A percentile compares a stretch with the other conserved stretches of the same genome.
phyloP scores from a whole-genome alignment of 2,888 invertebrate genomes.

The Scaptomyza caliginosa region DNA sequence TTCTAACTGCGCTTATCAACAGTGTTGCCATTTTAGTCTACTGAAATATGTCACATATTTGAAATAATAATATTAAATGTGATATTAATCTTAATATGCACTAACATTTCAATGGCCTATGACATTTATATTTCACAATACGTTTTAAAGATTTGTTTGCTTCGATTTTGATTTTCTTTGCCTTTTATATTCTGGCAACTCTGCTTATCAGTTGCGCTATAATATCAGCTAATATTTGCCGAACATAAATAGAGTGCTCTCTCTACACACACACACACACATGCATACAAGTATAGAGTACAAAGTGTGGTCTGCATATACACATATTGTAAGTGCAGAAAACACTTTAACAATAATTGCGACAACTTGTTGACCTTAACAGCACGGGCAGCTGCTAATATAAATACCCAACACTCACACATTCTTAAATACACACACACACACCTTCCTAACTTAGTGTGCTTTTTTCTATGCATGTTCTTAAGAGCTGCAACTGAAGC shows the following conservation, averaged over 20 bases:
- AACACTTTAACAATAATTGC: constrained; percentile 32
- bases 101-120: not conserved
- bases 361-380: constrained; percentile 70
- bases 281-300: not conserved
- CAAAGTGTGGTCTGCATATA: not conserved
- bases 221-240: constrained; percentile 46
- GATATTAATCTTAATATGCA: too few species aligned
- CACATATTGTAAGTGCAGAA: constrained; percentile 33
- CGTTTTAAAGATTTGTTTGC: not conserved
- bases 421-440: not conserved
- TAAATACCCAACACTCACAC: constrained; percentile 29
- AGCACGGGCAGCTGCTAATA: constrained; percentile 33
- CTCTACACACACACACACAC: not conserved
- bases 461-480: constrained; percentile 4
- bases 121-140: not conserved
- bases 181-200: not conserved
- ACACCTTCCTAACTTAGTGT: not conserved
- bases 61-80: not conserved
- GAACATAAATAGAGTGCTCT: constrained; percentile 36
- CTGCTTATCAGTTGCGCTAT: constrained; percentile 41
- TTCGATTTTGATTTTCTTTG: constrained; percentile 1
- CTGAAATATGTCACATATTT: not conserved
- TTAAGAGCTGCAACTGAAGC: constrained; percentile 2
- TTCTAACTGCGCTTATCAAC: not conserved
- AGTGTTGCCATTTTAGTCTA: not conserved